Evolutionary conservation across 2,113 vertebrate genomes (phyloP), one percentile per base, ranked within the genome.

Genomic region (Canis aureus): DNA sequence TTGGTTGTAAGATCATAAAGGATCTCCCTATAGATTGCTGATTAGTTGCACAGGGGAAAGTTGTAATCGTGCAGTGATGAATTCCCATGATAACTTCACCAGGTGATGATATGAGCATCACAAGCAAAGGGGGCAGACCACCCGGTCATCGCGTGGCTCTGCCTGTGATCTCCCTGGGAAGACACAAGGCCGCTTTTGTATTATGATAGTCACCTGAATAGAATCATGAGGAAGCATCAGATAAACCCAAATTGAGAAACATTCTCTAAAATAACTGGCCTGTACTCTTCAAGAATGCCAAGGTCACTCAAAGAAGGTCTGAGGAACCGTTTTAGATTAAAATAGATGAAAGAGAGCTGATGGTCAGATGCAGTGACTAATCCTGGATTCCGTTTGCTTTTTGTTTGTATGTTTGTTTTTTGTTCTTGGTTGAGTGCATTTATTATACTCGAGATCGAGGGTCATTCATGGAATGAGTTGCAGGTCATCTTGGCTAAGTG

Each of bases 291-390:
- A 81, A 67, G 74, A 83, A 73, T 74, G 4, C 57, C 13, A 64
- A 4, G 60, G 67, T 93, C 59, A 69, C 55, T 86, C 53, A 97
- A 60, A 69, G 64, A 73, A 80, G 59, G 16, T 62, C 20, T 8
- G 29, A 94, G 78, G 60, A 78, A 60, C 23, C 60, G 17, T 78
- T 95, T 69, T 20, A 10, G 25, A 73, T 88, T 87, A 66, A 95
- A 80, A 66, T 73, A 73, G 51, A 38, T 51, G 32, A 79, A 67
- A 90, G 51, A 82, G 38, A 43, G 22, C 5, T 32, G 11, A 13
- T 8, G 35, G 17, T 60, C 60, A 78, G 89, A 66, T 32, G 7
- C 1, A 2, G 22, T n/a, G 11, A 13, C 8, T 76, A 38, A 84
- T 82, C 29, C 20, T 60, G 35, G 43, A 35, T 27, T 38, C n/a